A percentile compares a stretch with the other conserved stretches of the same genome.
Conservation (phyloP, 1,140 invertebrate genomes). For the Nasonia vitripennis region DNA sequence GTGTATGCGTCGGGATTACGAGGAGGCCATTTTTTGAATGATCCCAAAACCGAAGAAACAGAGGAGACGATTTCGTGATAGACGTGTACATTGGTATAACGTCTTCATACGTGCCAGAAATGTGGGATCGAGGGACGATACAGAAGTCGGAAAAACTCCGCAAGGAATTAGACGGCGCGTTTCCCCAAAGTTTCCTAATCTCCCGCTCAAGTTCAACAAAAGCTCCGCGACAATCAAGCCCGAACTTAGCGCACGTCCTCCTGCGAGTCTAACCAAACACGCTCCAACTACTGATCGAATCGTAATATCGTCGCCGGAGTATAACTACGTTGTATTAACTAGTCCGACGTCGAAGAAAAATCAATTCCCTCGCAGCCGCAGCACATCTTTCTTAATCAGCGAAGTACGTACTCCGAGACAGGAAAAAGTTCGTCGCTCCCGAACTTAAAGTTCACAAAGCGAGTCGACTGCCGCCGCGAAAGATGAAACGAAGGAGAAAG, state of each 20-base stretch:
- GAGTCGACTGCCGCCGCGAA: background rate
- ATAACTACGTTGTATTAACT: background rate
- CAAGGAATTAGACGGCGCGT: background rate
- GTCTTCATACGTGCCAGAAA: background rate
- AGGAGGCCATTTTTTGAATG: background rate
- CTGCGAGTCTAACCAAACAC: background rate
- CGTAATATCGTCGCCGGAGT: no score
- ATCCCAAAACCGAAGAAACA: no score
- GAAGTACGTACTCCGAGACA: no score
- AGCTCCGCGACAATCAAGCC: background rate
- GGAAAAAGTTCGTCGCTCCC: no score
- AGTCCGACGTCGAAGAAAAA: no score
- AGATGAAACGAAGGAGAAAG: constrained; percentile 19
- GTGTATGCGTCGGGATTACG: background rate
- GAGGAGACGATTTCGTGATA: background rate
- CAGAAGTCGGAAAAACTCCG: background rate
- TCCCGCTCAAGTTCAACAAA: background rate
- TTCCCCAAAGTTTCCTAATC: background rate
- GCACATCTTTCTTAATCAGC: no score
- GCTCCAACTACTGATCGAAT: background rate
- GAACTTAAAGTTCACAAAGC: no score
- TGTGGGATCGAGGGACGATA: background rate
- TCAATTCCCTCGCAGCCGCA: no score
- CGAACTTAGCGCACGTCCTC: background rate
- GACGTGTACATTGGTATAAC: no score